A percentile compares a stretch with the other conserved stretches of the same genome.
Conservation (phyloP, 2,113 vertebrate species). For the Macaca mulatta region DNA sequence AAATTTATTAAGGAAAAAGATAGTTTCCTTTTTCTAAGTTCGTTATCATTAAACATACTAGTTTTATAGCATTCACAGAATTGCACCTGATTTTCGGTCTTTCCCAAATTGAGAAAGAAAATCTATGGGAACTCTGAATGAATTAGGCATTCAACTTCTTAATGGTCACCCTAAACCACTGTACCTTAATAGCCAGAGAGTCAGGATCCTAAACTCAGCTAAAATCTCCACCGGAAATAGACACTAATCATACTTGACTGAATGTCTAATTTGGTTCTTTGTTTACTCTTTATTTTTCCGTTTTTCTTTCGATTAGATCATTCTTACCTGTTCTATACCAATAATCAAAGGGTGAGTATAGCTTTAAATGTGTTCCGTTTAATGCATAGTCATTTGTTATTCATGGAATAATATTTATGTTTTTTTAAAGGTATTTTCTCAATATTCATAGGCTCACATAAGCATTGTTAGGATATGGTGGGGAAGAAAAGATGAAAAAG, state of each 20-base stretch:
- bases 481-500: neutral
- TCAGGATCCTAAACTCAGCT: constrained; percentile 60
- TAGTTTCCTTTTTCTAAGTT: neutral
- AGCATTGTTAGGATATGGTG: neutral
- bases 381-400: neutral
- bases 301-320: constrained; percentile 45
- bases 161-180: constrained; percentile 37
- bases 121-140: constrained; percentile 40
- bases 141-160: constrained; percentile 37
- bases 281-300: constrained; percentile 46
- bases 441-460: neutral
- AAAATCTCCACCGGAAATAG: constrained; percentile 57
- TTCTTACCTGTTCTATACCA: constrained; percentile 38
- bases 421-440: neutral
- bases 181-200: neutral
- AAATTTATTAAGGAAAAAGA: constrained; percentile 1
- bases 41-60: neutral
- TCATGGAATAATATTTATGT: neutral
- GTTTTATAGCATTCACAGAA: neutral
- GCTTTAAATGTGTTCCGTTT: neutral
- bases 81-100: neutral
- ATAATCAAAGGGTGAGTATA: neutral
- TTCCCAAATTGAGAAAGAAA: constrained; percentile 25
- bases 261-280: constrained; percentile 59
- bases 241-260: constrained; percentile 57